phyloP scores from a whole-genome alignment of 2,888 invertebrate genomes.

The Erebia aethiops region DNA sequence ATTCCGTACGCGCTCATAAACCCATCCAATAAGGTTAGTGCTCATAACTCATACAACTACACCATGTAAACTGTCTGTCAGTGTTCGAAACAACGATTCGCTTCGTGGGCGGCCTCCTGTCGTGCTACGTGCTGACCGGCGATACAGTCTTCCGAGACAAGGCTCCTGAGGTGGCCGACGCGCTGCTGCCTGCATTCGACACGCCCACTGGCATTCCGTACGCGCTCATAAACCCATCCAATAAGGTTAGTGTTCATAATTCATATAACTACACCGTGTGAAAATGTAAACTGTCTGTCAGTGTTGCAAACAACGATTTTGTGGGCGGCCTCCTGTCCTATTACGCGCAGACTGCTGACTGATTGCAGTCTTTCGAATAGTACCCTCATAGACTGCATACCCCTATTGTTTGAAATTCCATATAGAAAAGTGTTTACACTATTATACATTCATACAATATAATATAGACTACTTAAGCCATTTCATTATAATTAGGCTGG shows the following conservation, averaged over 20 bases:
- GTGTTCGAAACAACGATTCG: slow-evolving; percentile 99
- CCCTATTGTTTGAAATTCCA: too few relatives aligned
- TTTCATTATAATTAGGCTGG: too few relatives aligned
- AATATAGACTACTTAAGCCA: too few relatives aligned
- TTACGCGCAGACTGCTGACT: too few relatives aligned
- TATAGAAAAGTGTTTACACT: too few relatives aligned
- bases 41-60: too few relatives aligned
- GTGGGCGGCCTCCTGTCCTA: too few relatives aligned
- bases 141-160: slow-evolving; percentile 96
- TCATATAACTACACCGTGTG: background rate
- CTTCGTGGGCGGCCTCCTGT: slow-evolving; percentile 96
- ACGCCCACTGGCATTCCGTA: slow-evolving; percentile 98
- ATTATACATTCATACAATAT: too few relatives aligned
- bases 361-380: too few relatives aligned
- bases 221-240: slow-evolving; percentile 95
- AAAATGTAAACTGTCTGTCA: slow-evolving; percentile 69
- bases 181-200: slow-evolving; percentile 97
- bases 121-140: slow-evolving; percentile 97
- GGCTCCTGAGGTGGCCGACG: slow-evolving; percentile 95
- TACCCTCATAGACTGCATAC: too few relatives aligned
- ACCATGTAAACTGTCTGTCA: too few relatives aligned
- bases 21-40: slow-evolving; percentile 75
- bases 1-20: slow-evolving; percentile 98
- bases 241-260: slow-evolving; percentile 84
- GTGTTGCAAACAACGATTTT: too few relatives aligned